Evolutionary conservation across 2,888 invertebrate species (phyloP).

Genomic region (Dasypolia templi): DNA sequence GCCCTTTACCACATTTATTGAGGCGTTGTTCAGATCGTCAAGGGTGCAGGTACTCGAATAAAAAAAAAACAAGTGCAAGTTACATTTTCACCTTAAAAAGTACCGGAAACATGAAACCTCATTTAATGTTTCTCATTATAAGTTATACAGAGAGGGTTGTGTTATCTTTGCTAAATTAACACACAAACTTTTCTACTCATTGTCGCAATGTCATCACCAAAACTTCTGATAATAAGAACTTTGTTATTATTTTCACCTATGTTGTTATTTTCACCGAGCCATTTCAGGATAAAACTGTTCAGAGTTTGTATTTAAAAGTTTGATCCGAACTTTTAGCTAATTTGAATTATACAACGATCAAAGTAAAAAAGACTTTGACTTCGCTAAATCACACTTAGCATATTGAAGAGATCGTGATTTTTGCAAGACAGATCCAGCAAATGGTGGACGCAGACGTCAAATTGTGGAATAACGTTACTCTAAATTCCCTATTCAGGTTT

Average conservation of each 20-base stretch:
- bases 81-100: neutral
- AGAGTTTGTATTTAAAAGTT: neutral
- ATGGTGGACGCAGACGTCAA: neutral
- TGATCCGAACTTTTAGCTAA: neutral
- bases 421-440: neutral
- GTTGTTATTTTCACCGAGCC: conserved; percentile 17
- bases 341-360: neutral
- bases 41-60: neutral
- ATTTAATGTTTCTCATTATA: conserved; percentile 1
- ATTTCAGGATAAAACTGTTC: neutral
- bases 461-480: neutral
- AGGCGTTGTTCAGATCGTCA: neutral
- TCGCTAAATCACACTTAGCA: too few relatives aligned
- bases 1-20: neutral
- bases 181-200: conserved; percentile 38
- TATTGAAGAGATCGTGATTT: neutral
- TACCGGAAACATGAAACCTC: neutral
- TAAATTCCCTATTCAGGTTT: neutral
- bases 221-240: conserved; percentile 35
- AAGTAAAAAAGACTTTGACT: too few relatives aligned
- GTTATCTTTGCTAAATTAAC: conserved; percentile 24
- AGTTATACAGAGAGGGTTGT: neutral
- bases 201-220: conserved; percentile 28
- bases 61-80: neutral
- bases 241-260: conserved; percentile 6